Base-by-base conservation (phyloP, 2,113 vertebrate species). In the Lepidothrix coronata region DNA sequence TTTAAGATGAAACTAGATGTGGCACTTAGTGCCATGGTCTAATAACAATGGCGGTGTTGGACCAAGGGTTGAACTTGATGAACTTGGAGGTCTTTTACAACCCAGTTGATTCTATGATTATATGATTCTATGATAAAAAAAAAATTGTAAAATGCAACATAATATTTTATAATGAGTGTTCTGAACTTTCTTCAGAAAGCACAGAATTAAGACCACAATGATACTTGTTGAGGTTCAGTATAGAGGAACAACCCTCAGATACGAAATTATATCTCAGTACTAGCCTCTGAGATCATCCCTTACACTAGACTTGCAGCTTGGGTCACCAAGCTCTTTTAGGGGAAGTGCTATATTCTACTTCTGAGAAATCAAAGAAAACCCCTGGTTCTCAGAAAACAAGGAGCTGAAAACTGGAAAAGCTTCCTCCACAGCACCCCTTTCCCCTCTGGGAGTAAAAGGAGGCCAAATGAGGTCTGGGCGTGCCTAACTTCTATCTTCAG, bases 301-400 rank as follows among this genome's bases (percentile, higher is more conserved):
- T 55, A 39, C 0, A 1, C 31, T 63, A 35, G 33, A 59, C 46
- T 25, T 48, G 13, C 2, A 8, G 21, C 10, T 48, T 1, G 1
- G 19, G 13, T 6, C 39, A 63, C 48, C 39, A 33, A 14, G 24
- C n/a, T 44, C 2, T 39, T 11, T 11, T 43, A 66, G 4, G 14
- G 27, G 13, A 85, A 24, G 7, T 14, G 12, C 15, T 22, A 11
- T 14, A 15, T 19, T 58, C 35, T 44, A 61, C 63, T 58, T 12
- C 10, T 41, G 58, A 70, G 41, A 51, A 84, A 58, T 28, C 55
- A 58, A 37, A 52, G 21, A 12, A 49, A 51, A 81, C 28, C 5
- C 8, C 46, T 59, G 18, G 1, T 67, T 70, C 8, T 41, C 14
- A n/a, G 31, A 35, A 88, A 2, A 70, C 67, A 57, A 22, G 11